Base-by-base conservation (phyloP, 2,888 invertebrate genomes). In the Polydesmus complanatus region DNA sequence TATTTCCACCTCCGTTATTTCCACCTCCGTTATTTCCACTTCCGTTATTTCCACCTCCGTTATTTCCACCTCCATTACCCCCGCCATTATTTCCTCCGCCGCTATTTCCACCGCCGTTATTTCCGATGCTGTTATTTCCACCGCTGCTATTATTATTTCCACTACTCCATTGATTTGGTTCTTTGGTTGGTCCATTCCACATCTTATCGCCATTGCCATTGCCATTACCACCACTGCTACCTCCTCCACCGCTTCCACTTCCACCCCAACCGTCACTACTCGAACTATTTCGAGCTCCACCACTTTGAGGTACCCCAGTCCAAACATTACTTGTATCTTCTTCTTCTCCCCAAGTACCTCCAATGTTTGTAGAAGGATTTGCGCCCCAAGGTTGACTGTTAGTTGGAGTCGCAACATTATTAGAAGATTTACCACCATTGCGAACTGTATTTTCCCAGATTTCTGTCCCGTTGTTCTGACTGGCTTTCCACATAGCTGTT, bases 341-440 rank as follows among this genome's bases (percentile, higher is more conserved):
- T 67, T 93, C 92, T 73, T 92, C 93, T 49, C 92, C 93, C 93
- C 93, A 95, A 0, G 91, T 92, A 2, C 93, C 92, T 14, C 92
- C 92, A 64, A 71, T 86, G 72, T 93, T 91, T 11, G 88, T 87
- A 1, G 89, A 86, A 0, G 92, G 91, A 0, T 91, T 92, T 70
- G 92, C 91, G 3, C 91, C 91, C 92, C 92, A 92, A 1, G 92
- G 91, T 1, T 89, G 86, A 74, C 91, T 90, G 61, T 66, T 66
- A 68, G 85, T 85, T 55, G 88, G 84, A 19, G 73, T 71, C 23
- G 88, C 86, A 19, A 26, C 3, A 52, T 48, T 37, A 25, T n/a
- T 19, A 2, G n/a, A 21, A 86, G 22, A 88, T 70, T 89, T 88
- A 0, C 91, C 91, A 49, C 91, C 91, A 71, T 90, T 91, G 55